Conservation (phyloP, 1,140 invertebrate genomes). For the Meteorus sp. region DNA sequence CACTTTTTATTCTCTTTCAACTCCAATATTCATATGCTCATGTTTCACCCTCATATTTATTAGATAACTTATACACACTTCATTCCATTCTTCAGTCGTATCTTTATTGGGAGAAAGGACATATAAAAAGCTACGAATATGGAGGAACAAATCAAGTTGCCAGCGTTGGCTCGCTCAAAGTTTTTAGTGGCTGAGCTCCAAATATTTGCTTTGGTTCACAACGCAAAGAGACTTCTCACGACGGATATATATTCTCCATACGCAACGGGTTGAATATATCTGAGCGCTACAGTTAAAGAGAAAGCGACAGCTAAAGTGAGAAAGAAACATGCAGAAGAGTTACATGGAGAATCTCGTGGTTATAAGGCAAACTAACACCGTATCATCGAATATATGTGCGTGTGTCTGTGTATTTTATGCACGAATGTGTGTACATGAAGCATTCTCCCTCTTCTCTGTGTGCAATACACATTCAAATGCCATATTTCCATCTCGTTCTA, state of each 20-base stretch:
- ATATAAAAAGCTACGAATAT: slow-evolving; percentile 34
- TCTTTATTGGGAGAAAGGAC: slow-evolving; percentile 12
- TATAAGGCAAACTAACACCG: too few relatives aligned
- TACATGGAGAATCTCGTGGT: slow-evolving; percentile 9
- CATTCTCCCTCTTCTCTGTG: background rate
- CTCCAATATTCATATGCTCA: too few relatives aligned
- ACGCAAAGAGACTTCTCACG: slow-evolving; percentile 32
- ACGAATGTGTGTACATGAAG: slow-evolving; percentile 1
- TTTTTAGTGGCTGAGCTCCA: slow-evolving; percentile 59
- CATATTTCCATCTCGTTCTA: slow-evolving; percentile 16
- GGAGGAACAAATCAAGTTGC: slow-evolving; percentile 57
- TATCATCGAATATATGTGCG: background rate
- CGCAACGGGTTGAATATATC: background rate
- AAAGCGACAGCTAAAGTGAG: too few relatives aligned
- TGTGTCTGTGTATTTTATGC: background rate
- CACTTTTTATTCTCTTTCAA: too few relatives aligned
- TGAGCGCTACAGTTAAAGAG: too few relatives aligned
- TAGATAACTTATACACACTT: background rate
- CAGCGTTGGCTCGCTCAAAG: slow-evolving; percentile 52
- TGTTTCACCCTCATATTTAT: background rate
- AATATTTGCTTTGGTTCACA: slow-evolving; percentile 54
- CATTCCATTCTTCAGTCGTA: slow-evolving; percentile 2
- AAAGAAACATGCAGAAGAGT: background rate
- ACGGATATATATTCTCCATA: slow-evolving; percentile 40
- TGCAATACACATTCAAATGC: slow-evolving; percentile 1